These are phyloP conservation scores for Aurelia aurita complex sp. Pacific DNA, from an alignment of 30 jellyfish, hydroid and myxozoan genomes.

Conservation along the genomic window DNA sequence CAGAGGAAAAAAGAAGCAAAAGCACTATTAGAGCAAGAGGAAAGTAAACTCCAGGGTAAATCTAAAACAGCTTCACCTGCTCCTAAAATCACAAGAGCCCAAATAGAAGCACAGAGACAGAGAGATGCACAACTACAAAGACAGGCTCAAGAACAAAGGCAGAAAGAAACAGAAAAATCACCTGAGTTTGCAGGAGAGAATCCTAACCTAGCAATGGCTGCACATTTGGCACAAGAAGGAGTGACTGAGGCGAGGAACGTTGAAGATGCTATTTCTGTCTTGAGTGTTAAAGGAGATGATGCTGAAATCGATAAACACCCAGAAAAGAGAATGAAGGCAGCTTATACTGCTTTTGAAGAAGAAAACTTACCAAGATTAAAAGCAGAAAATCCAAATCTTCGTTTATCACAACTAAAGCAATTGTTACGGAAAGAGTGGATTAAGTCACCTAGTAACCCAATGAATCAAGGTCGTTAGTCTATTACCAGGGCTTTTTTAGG, in stretches of 20 bases:
- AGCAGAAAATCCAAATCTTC: conserved; percentile 79
- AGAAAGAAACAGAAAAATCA: conserved; percentile 29
- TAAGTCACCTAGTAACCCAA: conserved; percentile 90
- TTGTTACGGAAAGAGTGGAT: conserved; percentile 85
- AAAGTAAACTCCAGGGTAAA: conserved; percentile 19
- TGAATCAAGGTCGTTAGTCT: conserved; percentile 51
- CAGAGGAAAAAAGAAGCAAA: conserved; percentile 73
- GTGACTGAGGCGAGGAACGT: conserved; percentile 81
- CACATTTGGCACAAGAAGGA: conserved; percentile 71
- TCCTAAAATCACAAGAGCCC: conserved; percentile 79
- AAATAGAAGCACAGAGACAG: conserved; percentile 59
- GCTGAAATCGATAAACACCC: conserved; percentile 70
- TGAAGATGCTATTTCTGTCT: conserved; percentile 84
- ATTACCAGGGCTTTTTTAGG: no score
- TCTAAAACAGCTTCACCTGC: conserved; percentile 32
- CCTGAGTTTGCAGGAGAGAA: conserved; percentile 69
- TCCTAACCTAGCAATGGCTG: conserved; percentile 88
- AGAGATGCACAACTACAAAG: conserved; percentile 36
- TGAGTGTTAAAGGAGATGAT: conserved; percentile 48
- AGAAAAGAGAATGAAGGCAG: conserved; percentile 93
- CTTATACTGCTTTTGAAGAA: conserved; percentile 78
- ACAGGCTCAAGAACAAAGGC: conserved; percentile 34
- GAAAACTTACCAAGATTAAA: conserved; percentile 77
- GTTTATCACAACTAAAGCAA: conserved; percentile 84
- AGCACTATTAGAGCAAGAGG: conserved; percentile 80